Percentiles rank a stretch among this genome's conserved stretches.
Evolutionary conservation across 1,140 invertebrate species (phyloP).

Genomic region (Cephus cinctus): DNA sequence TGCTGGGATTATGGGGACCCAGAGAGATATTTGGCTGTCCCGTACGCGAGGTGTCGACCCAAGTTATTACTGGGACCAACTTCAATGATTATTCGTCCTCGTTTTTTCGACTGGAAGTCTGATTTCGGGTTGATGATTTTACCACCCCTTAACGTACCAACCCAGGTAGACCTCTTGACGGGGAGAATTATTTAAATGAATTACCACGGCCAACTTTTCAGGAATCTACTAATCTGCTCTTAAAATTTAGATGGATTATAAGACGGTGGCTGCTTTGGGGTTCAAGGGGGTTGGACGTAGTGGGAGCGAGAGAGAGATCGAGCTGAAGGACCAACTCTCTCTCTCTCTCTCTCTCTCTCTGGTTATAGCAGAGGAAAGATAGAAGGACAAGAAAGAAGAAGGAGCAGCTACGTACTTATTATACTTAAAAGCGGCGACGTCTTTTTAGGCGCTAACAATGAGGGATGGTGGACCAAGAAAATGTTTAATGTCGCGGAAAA

Average conservation of each 20-base stretch:
- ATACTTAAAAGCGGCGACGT: slow-evolving; percentile 48
- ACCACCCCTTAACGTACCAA: no score
- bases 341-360: no score
- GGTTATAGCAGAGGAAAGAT: slow-evolving; percentile 2
- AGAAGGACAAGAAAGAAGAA: slow-evolving; percentile 8
- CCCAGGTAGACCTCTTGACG: slow-evolving; percentile 26
- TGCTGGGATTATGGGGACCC: no score
- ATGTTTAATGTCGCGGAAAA: slow-evolving; percentile 57
- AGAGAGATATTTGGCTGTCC: no score
- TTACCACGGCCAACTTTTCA: slow-evolving; percentile 48
- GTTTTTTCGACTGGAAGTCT: no score
- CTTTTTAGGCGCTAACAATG: slow-evolving; percentile 56
- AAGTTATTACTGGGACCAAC: no score
- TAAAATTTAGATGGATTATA: slow-evolving; percentile 58
- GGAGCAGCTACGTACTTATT: slow-evolving; percentile 50
- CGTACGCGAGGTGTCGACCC: no score
- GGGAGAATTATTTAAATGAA: slow-evolving; percentile 56
- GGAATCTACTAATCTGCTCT: slow-evolving; percentile 44
- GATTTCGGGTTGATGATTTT: no score
- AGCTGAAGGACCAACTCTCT: not conserved
- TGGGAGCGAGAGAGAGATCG: not conserved
- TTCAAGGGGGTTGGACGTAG: slow-evolving; percentile 1
- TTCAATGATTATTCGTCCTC: no score
- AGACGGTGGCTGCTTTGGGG: slow-evolving; percentile 19
- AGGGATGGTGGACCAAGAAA: slow-evolving; percentile 53